Conservation (phyloP, 2,113 vertebrate species). For the Microcebus ravelobensis region DNA sequence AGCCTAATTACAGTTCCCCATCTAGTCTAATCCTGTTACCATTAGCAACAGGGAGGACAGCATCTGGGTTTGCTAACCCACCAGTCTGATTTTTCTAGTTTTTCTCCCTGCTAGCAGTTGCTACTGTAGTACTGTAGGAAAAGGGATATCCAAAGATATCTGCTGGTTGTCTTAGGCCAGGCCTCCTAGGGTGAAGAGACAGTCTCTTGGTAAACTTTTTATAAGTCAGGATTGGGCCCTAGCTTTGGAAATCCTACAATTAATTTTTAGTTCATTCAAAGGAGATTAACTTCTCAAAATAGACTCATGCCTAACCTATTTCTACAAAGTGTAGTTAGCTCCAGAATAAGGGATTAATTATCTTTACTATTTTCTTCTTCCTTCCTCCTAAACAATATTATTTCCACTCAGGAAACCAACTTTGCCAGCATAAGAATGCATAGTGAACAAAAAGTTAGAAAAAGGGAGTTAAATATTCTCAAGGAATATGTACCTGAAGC, state of each 20-base stretch:
- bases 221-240: conserved; percentile 37
- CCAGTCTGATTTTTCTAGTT: conserved; percentile 67
- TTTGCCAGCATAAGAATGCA: neutral
- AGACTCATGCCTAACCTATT: conserved; percentile 54
- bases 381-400: neutral
- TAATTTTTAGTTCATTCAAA: conserved; percentile 65
- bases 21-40: conserved; percentile 81
- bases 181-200: conserved; percentile 9
- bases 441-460: conserved; percentile 31
- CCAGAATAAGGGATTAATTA: conserved; percentile 32
- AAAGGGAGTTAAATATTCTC: neutral
- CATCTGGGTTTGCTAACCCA: conserved; percentile 76
- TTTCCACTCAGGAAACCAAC: neutral
- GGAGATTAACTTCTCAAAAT: conserved; percentile 65
- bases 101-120: conserved; percentile 53
- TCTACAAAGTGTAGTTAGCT: conserved; percentile 23
- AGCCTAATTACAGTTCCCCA: conserved; percentile 80
- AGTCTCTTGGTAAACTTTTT: conserved; percentile 21
- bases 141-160: conserved; percentile 52
- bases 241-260: conserved; percentile 60
- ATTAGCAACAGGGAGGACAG: conserved; percentile 79
- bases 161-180: conserved; percentile 46
- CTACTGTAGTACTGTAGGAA: conserved; percentile 28
- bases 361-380: conserved; percentile 16
- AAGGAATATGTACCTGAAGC: neutral